Conservation (phyloP, 2,797 vertebrate genomes). For the Thunnus albacares region DNA sequence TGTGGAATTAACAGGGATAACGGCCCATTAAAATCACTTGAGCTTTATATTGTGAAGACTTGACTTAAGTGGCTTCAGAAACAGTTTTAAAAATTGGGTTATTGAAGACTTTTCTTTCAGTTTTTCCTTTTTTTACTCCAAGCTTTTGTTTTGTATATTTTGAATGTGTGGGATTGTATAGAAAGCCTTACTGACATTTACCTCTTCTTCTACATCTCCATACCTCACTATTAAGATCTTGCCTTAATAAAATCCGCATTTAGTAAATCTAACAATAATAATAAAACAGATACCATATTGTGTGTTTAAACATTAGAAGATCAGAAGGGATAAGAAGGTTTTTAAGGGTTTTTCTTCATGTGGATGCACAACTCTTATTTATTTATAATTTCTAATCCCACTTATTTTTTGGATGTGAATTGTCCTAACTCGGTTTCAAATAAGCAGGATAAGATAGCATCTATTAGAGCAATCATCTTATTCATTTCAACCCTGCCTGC, state of each 20-base stretch:
- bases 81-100: neutral
- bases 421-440: constrained; percentile 56
- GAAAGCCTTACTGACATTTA: constrained; percentile 36
- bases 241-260: neutral
- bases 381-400: constrained; percentile 51
- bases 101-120: neutral
- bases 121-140: neutral
- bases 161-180: constrained; percentile 14
- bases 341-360: constrained; percentile 11
- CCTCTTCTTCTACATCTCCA: constrained; percentile 7
- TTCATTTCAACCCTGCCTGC: constrained; percentile 66
- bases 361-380: constrained; percentile 19
- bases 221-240: constrained; percentile 8
- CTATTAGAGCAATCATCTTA: constrained; percentile 75
- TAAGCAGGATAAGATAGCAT: constrained; percentile 68
- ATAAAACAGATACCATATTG: neutral
- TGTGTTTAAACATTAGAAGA: neutral
- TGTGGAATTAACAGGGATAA: constrained; percentile 1
- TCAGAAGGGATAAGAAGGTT: neutral
- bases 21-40: neutral
- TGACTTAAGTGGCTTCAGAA: constrained; percentile 11
- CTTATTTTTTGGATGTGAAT: constrained; percentile 49
- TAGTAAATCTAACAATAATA: neutral
- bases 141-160: constrained; percentile 6
- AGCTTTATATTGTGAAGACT: constrained; percentile 12